A percentile compares a stretch with the other conserved stretches of the same genome.
These are phyloP conservation scores for Campylorhamphus procurvoides DNA, from an alignment of 2,113 vertebrate genomes.

Conservation along the genomic window DNA sequence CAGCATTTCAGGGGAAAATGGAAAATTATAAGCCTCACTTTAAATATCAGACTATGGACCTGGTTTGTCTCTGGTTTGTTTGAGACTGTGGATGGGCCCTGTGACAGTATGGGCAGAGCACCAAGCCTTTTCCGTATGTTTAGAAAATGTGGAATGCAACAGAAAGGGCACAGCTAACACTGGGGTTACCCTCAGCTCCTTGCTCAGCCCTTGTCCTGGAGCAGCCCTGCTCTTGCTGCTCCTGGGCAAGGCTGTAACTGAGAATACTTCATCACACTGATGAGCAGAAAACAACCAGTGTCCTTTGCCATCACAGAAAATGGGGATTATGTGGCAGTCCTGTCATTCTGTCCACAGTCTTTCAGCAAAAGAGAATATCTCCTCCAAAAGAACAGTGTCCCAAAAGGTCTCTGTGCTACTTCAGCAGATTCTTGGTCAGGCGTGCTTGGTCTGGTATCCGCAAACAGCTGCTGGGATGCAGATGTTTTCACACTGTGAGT, in stretches of 20 bases:
- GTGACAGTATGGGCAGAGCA: not conserved
- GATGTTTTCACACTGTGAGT: not conserved
- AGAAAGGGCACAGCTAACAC: not conserved
- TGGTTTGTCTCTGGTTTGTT: not conserved
- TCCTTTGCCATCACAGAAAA: not conserved
- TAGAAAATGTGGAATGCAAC: not conserved
- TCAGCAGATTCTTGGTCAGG: not conserved
- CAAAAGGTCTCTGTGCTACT: not conserved
- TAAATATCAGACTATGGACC: not conserved
- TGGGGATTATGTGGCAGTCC: rapidly evolving
- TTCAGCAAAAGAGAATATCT: not conserved
- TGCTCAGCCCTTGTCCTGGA: rapidly evolving
- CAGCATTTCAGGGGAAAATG: not conserved
- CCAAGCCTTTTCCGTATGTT: not conserved
- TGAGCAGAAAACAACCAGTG: not conserved
- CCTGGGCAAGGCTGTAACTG: not conserved
- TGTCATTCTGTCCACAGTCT: rapidly evolving
- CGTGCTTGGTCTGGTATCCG: rapidly evolving
- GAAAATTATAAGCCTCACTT: not conserved
- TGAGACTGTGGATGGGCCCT: rapidly evolving
- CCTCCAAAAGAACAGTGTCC: not conserved
- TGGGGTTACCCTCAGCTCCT: not conserved
- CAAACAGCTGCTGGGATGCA: not conserved
- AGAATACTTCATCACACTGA: not conserved
- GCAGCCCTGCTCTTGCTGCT: not conserved